These are phyloP conservation scores for Gorilla gorilla DNA, from an alignment of 2,113 vertebrate genomes.

Conservation along the genomic window DNA sequence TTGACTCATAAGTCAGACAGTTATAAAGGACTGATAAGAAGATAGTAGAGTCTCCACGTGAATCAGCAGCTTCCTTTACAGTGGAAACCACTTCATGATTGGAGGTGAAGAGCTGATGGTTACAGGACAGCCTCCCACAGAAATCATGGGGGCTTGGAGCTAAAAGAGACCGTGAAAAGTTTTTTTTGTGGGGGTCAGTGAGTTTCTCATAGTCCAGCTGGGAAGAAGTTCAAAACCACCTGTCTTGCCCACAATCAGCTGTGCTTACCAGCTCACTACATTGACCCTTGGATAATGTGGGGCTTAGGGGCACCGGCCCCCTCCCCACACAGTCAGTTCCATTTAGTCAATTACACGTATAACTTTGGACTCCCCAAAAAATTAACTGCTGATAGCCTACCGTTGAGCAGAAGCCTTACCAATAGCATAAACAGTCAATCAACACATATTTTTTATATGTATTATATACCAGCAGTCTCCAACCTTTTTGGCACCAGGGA, in stretches of 20 bases:
- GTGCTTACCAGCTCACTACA: background rate
- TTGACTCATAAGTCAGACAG: conserved; percentile 74
- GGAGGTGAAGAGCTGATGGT: background rate
- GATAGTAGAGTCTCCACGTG: background rate
- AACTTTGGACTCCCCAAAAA: background rate
- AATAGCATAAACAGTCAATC: background rate
- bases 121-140: background rate
- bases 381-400: background rate
- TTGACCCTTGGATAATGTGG: background rate
- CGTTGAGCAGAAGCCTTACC: background rate
- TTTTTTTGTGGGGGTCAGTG: rapidly evolving
- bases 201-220: background rate
- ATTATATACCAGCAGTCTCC: no score
- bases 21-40: conserved; percentile 55
- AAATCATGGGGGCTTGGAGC: rapidly evolving
- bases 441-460: background rate
- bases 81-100: background rate
- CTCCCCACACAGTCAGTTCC: background rate
- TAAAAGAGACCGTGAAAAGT: background rate
- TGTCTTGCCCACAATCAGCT: rapidly evolving
- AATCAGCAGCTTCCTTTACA: background rate
- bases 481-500: no score
- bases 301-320: background rate
- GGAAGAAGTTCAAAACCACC: background rate
- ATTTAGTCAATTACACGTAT: background rate